These are phyloP conservation scores for Mythimna pallens DNA, from an alignment of 2,888 invertebrate genomes.

Conservation along the genomic window DNA sequence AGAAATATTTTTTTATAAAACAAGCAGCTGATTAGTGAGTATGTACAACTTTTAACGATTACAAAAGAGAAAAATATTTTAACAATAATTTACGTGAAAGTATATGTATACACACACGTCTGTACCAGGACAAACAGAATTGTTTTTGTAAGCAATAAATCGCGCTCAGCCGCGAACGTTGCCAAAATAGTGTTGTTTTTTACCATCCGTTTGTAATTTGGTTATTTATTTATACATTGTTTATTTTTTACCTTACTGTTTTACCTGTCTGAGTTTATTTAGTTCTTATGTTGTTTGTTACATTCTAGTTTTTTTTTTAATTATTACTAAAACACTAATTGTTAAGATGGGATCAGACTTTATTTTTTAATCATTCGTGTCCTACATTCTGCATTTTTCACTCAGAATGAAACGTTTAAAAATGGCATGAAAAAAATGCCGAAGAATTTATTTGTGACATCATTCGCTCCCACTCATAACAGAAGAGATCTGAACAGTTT, in stretches of 20 bases:
- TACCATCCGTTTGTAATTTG: constrained; percentile 24
- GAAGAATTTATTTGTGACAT: no score
- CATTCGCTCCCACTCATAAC: no score
- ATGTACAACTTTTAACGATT: no score
- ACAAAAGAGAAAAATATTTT: neutral
- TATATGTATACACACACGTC: neutral
- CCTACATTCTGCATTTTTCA: no score
- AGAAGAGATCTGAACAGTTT: no score
- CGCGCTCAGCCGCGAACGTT: constrained; percentile 26
- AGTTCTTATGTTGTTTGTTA: neutral
- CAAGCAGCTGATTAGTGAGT: no score
- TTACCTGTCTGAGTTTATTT: neutral
- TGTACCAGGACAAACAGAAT: constrained; percentile 8
- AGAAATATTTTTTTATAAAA: no score
- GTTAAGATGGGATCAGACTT: no score
- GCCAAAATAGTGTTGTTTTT: constrained; percentile 55
- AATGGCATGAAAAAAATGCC: no score
- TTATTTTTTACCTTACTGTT: constrained; percentile 18
- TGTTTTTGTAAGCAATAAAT: constrained; percentile 50
- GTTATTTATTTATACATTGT: constrained; percentile 20
- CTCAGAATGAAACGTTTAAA: no score
- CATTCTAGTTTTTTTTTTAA: neutral
- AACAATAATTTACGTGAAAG: neutral
- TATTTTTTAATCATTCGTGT: no score
- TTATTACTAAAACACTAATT: neutral